Conservation (phyloP, 1,140 invertebrate species). For the Lordiphosa stackelbergi region DNA sequence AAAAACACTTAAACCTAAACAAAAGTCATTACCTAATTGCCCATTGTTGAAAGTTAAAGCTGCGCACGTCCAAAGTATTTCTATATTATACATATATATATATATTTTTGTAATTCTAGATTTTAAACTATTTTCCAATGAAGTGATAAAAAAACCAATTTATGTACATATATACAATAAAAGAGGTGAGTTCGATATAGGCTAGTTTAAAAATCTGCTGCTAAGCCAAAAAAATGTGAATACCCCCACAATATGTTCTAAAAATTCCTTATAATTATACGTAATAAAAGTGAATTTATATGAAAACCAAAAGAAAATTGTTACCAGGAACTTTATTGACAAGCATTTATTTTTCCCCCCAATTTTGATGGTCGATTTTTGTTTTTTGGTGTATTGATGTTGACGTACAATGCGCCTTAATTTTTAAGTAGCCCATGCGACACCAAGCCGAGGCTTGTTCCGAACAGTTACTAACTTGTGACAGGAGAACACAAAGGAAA, state of each 20-base stretch:
- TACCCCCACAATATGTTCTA: constrained; percentile 8
- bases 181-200: background rate
- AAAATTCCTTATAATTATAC: constrained; percentile 24
- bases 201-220: background rate
- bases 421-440: too few species aligned
- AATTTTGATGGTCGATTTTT: too few species aligned
- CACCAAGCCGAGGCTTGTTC: too few species aligned
- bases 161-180: background rate
- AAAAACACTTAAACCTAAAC: constrained; percentile 19
- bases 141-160: constrained; percentile 43
- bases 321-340: too few species aligned
- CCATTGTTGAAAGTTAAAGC: constrained; percentile 32
- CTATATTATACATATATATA: constrained; percentile 21
- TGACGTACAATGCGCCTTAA: too few species aligned
- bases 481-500: too few species aligned
- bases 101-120: constrained; percentile 37
- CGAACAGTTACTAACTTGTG: too few species aligned
- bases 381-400: too few species aligned
- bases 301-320: too few species aligned
- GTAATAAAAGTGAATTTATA: too few species aligned
- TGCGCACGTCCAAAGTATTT: constrained; percentile 71
- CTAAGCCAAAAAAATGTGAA: constrained; percentile 5
- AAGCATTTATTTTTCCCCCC: too few species aligned
- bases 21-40: constrained; percentile 62
- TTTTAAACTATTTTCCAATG: constrained; percentile 34